Evolutionary conservation across 2,888 invertebrate genomes (phyloP).

Genomic region (Leptinotarsa tumamoca): DNA sequence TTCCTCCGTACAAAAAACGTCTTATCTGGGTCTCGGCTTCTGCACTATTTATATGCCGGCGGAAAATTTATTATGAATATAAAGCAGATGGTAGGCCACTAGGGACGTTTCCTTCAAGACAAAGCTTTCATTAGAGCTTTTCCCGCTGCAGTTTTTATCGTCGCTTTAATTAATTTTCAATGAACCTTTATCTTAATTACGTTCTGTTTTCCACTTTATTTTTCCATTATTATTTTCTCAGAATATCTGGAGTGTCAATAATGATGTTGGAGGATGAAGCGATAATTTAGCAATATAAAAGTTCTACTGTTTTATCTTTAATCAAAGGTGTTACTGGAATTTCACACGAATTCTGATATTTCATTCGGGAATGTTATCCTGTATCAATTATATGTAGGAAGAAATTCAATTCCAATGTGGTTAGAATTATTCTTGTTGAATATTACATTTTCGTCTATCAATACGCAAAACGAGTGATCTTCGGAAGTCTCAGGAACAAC

Average conservation of each 20-base stretch:
- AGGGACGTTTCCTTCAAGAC: conserved; percentile 38
- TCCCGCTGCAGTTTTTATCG: conserved; percentile 35
- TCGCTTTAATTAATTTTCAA: conserved; percentile 43
- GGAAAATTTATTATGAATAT: conserved; percentile 39
- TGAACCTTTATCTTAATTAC: conserved; percentile 41
- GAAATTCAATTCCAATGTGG: too few relatives aligned
- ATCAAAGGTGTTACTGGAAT: too few relatives aligned
- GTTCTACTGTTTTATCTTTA: not conserved
- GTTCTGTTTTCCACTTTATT: conserved; percentile 34
- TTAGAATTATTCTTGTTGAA: too few relatives aligned
- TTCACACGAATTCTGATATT: too few relatives aligned
- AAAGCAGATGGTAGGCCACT: conserved; percentile 40
- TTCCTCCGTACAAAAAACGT: not conserved
- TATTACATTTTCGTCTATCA: too few relatives aligned
- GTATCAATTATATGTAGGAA: too few relatives aligned
- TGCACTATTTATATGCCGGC: conserved; percentile 26
- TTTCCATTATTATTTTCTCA: conserved; percentile 20
- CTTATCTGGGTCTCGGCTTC: conserved; percentile 14
- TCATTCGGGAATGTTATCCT: too few relatives aligned
- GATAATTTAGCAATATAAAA: not conserved
- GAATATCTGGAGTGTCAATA: not conserved
- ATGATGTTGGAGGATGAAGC: conserved; percentile 1
- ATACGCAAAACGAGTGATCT: too few relatives aligned
- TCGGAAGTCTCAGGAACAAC: too few relatives aligned
- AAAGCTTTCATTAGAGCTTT: conserved; percentile 39